These are phyloP conservation scores for Poeciliopsis occidentalis DNA, from an alignment of 2,113 vertebrate species.

Conservation along the genomic window DNA sequence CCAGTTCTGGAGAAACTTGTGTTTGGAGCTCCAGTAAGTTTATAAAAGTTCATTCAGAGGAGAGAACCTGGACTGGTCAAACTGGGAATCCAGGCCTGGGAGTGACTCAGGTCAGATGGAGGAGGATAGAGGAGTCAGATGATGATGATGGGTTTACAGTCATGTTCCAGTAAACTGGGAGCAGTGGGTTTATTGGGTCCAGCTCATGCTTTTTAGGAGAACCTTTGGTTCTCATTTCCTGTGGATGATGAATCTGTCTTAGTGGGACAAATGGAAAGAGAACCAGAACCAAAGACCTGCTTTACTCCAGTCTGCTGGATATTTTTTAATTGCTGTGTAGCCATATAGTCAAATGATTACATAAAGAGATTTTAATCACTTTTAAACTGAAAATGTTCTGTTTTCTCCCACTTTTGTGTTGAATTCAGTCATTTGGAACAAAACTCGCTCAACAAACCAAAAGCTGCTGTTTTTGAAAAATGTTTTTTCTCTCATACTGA, in stretches of 20 bases:
- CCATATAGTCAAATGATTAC: not conserved
- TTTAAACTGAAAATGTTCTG: not conserved
- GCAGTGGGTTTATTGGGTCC: not conserved
- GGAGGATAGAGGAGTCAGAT: not conserved
- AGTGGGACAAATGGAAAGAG: not conserved
- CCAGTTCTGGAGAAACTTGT: not conserved
- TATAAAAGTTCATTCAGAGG: too few relatives aligned
- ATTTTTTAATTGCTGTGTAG: too few relatives aligned
- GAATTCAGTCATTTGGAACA: too few relatives aligned
- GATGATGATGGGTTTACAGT: not conserved
- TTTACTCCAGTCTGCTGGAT: not conserved
- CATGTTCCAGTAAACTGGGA: not conserved
- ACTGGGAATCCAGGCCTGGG: not conserved
- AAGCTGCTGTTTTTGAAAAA: too few relatives aligned
- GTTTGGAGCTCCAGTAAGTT: not conserved
- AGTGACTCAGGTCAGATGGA: not conserved
- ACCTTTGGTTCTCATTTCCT: conserved; percentile 13
- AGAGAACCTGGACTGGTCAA: not conserved
- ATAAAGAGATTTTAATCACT: not conserved
- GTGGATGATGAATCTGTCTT: not conserved
- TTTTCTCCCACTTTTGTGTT: not conserved
- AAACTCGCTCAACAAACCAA: too few relatives aligned
- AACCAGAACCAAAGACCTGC: not conserved
- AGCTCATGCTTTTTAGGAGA: conserved; percentile 44
- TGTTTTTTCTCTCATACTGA: not conserved